Evolutionary conservation across 2,113 vertebrate species (phyloP).

Genomic region (Vulpes ferrilata): DNA sequence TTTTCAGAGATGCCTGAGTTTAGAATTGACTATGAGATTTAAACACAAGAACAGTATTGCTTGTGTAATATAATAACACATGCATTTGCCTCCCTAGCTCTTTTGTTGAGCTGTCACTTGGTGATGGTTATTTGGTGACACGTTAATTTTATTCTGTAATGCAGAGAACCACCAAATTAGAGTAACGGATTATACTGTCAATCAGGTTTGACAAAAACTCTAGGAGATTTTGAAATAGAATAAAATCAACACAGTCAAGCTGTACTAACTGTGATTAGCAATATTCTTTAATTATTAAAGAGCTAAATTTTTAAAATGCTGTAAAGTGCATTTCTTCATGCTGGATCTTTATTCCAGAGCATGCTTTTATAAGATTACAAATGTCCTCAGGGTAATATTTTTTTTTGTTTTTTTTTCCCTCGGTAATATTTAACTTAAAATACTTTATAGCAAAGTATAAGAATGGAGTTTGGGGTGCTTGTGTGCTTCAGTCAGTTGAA

Average conservation of each 20-base stretch:
- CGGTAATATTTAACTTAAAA: not conserved
- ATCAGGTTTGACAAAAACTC: not conserved
- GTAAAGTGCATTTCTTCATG: not conserved
- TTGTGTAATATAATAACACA: not conserved
- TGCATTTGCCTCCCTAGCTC: not conserved
- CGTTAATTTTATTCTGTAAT: not conserved
- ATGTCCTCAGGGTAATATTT: not conserved
- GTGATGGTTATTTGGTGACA: not conserved
- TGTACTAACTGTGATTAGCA: not conserved
- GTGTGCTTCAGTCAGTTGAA: too few relatives aligned
- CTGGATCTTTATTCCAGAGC: not conserved
- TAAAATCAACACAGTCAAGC: not conserved
- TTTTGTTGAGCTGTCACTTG: slow-evolving; percentile 41
- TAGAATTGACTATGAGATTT: slow-evolving; percentile 26
- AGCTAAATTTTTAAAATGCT: not conserved
- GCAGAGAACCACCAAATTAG: not conserved
- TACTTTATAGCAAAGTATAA: not conserved
- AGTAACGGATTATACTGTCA: slow-evolving; percentile 15
- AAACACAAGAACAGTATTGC: not conserved
- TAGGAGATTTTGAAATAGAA: not conserved
- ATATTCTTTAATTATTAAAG: not conserved
- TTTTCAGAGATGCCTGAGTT: not conserved
- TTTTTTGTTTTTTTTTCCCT: not conserved
- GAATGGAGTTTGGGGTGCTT: not conserved
- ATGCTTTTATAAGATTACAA: not conserved